phyloP scores from a whole-genome alignment of 2,113 vertebrate genomes.

The Fulica atra region DNA sequence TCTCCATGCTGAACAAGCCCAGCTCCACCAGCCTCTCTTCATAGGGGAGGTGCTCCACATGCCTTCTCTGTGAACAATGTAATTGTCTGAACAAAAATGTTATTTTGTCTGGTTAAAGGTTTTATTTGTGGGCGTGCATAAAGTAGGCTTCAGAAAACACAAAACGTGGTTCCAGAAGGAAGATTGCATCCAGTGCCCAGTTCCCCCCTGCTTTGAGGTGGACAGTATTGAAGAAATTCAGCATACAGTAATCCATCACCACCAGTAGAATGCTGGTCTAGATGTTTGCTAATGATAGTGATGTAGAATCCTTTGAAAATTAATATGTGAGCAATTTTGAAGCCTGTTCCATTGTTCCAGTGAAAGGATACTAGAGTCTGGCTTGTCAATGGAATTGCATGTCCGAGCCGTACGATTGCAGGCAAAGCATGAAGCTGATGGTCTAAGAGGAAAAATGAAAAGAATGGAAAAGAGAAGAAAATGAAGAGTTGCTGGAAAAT shows the following conservation, averaged over 20 bases:
- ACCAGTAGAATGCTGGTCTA: neutral
- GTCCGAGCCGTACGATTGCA: neutral
- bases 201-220: neutral
- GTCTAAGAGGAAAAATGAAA: neutral
- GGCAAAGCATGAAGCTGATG: neutral
- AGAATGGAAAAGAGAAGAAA: neutral
- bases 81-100: neutral
- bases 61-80: neutral
- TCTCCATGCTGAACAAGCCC: no score
- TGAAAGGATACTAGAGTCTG: neutral
- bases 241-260: neutral
- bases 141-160: neutral
- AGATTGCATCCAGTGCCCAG: accelerated
- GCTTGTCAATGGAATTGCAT: neutral
- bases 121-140: neutral
- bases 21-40: no score
- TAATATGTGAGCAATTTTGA: neutral
- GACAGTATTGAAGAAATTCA: neutral
- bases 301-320: neutral
- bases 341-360: neutral
- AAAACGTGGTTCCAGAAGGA: neutral
- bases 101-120: neutral
- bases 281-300: neutral
- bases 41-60: no score
- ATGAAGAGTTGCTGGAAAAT: neutral